Percentiles rank a stretch among this genome's conserved stretches.
Evolutionary conservation across 2,888 invertebrate genomes (phyloP).

Genomic region (Acronicta aceris): DNA sequence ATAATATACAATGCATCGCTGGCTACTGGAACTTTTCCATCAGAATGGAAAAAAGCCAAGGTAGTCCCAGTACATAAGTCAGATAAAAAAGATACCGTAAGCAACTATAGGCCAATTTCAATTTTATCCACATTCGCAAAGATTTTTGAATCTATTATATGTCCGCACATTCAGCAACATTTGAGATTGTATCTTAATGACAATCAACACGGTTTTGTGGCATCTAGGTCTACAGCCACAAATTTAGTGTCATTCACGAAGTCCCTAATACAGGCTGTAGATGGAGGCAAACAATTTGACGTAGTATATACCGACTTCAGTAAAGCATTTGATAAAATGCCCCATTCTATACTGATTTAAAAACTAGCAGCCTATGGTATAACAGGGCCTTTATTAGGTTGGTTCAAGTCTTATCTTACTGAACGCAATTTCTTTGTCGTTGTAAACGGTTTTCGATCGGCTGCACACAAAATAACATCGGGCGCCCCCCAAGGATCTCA

Average conservation of each 20-base stretch:
- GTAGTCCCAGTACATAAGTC: constrained; percentile 36
- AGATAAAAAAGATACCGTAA: constrained; percentile 12
- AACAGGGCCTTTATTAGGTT: constrained; percentile 12
- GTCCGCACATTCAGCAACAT: constrained; percentile 22
- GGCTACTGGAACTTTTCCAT: constrained; percentile 18
- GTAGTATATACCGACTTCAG: constrained; percentile 22
- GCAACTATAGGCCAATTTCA: constrained; percentile 38
- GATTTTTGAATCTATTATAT: constrained; percentile 4
- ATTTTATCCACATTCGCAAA: constrained; percentile 19
- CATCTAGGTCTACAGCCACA: too few relatives aligned
- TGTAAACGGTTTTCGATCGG: constrained; percentile 25
- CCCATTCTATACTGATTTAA: constrained; percentile 5
- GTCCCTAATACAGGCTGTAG: too few relatives aligned
- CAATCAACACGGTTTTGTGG: constrained; percentile 44
- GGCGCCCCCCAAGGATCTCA: constrained; percentile 10
- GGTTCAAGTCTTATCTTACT: constrained; percentile 25
- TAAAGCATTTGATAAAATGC: constrained; percentile 27
- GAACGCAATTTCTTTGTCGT: constrained; percentile 30
- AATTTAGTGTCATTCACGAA: too few relatives aligned
- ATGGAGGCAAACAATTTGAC: constrained; percentile 1
- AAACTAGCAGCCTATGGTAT: constrained; percentile 19
- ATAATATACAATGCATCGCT: constrained; percentile 26
- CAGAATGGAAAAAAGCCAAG: constrained; percentile 29
- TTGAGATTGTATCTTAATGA: constrained; percentile 18
- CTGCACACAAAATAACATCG: constrained; percentile 10